These are phyloP conservation scores for Apis dorsata DNA, from an alignment of 1,140 invertebrate genomes.

Conservation along the genomic window DNA sequence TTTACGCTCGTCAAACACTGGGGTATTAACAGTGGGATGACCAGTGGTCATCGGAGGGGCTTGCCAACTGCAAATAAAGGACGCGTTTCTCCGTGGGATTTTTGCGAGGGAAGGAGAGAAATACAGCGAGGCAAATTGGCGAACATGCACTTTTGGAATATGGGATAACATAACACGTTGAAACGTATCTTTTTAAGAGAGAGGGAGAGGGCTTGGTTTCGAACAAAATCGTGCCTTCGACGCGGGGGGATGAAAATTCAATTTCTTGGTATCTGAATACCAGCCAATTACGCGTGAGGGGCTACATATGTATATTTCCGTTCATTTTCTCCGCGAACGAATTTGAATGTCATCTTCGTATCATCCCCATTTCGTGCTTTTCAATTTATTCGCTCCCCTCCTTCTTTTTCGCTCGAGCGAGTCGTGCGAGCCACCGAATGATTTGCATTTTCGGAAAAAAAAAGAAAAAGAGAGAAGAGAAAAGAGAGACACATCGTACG, in stretches of 20 bases:
- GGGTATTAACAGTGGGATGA: neutral
- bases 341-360: constrained; percentile 75
- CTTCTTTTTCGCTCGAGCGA: neutral
- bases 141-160: too few relatives aligned
- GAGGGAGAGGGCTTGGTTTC: constrained; percentile 28
- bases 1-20: constrained; percentile 44
- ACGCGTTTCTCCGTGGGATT: neutral
- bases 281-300: constrained; percentile 74
- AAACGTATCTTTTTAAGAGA: neutral
- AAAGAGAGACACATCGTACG: constrained; percentile 1
- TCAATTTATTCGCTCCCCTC: constrained; percentile 72
- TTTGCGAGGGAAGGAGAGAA: too few relatives aligned
- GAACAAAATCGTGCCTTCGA: constrained; percentile 40
- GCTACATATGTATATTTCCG: constrained; percentile 72
- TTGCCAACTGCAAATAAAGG: neutral
- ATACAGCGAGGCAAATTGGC: neutral
- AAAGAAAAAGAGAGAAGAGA: too few relatives aligned
- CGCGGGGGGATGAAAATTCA: constrained; percentile 68
- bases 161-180: neutral
- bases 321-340: constrained; percentile 70
- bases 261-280: constrained; percentile 75
- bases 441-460: constrained; percentile 75
- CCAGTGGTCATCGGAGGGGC: neutral
- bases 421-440: constrained; percentile 53
- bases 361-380: constrained; percentile 61